A percentile compares a stretch with the other conserved stretches of the same genome.
phyloP scores from a whole-genome alignment of 92 coral and sea anemone species.

The Hydrozoanthus gracilis region DNA sequence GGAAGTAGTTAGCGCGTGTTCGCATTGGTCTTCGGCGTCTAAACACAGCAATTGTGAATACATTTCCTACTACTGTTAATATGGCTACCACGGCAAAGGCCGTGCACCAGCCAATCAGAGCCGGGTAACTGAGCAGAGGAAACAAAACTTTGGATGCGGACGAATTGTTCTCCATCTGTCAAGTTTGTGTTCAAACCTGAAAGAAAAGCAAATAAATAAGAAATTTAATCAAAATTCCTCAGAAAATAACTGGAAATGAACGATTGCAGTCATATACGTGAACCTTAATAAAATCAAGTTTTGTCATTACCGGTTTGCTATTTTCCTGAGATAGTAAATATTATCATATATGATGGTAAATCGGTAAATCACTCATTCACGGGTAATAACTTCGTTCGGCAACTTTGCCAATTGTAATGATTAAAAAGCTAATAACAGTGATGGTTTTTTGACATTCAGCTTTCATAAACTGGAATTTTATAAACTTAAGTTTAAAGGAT shows the following conservation, averaged over 20 bases:
- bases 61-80: slow-evolving; percentile 71
- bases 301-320: background rate
- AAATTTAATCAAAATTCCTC: background rate
- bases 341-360: too few species aligned
- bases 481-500: background rate
- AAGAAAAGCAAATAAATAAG: background rate
- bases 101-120: slow-evolving; percentile 68
- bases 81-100: slow-evolving; percentile 71
- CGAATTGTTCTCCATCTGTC: slow-evolving; percentile 25
- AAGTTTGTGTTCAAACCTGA: background rate
- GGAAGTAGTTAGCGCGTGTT: slow-evolving; percentile 82
- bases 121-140: slow-evolving; percentile 52
- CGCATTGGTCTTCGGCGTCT: slow-evolving; percentile 74
- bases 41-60: slow-evolving; percentile 76
- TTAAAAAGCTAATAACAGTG: too few species aligned
- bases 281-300: background rate
- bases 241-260: background rate
- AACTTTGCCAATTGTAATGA: too few species aligned
- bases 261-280: background rate
- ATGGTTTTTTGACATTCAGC: background rate
- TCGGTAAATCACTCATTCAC: too few species aligned
- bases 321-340: background rate
- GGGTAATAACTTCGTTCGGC: too few species aligned
- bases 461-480: background rate
- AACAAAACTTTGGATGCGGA: background rate